These are phyloP conservation scores for Xestia rhomboidea DNA, from an alignment of 2,888 invertebrate species.

Conservation along the genomic window DNA sequence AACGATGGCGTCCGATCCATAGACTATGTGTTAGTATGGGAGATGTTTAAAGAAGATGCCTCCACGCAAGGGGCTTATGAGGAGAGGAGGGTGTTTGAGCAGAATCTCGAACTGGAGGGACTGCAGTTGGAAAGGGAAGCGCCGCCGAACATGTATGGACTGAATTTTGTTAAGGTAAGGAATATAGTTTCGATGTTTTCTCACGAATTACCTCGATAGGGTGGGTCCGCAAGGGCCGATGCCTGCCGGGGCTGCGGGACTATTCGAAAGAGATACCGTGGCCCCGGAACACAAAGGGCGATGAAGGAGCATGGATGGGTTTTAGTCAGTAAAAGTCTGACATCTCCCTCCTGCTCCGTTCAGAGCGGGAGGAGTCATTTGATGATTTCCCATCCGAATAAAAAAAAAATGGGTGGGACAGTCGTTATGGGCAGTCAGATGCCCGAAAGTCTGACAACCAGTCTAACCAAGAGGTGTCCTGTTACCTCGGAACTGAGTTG, in stretches of 20 bases:
- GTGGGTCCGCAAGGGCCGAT: too few species aligned
- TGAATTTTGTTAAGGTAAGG: slow-evolving; percentile 94
- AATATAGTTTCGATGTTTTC: background rate
- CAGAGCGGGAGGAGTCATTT: too few species aligned
- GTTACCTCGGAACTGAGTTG: too few species aligned
- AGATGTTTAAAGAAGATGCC: slow-evolving; percentile 90
- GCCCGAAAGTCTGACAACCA: background rate
- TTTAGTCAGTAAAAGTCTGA: too few species aligned
- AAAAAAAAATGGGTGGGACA: too few species aligned
- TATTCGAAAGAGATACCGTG: too few species aligned
- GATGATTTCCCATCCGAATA: too few species aligned
- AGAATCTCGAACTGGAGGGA: slow-evolving; percentile 93
- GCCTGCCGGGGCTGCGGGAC: too few species aligned
- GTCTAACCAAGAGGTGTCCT: background rate
- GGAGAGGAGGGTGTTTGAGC: slow-evolving; percentile 92
- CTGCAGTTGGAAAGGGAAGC: slow-evolving; percentile 93
- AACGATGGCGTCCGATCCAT: slow-evolving; percentile 93
- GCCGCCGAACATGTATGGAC: slow-evolving; percentile 91
- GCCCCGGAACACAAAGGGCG: too few species aligned
- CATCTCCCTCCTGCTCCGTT: too few species aligned
- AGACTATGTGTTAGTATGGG: slow-evolving; percentile 95
- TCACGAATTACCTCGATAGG: background rate
- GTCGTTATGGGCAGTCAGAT: background rate
- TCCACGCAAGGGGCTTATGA: slow-evolving; percentile 82
- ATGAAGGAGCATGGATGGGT: too few species aligned